These are phyloP conservation scores for Percina caprodes DNA, from an alignment of 2,113 vertebrate genomes.

Conservation along the genomic window DNA sequence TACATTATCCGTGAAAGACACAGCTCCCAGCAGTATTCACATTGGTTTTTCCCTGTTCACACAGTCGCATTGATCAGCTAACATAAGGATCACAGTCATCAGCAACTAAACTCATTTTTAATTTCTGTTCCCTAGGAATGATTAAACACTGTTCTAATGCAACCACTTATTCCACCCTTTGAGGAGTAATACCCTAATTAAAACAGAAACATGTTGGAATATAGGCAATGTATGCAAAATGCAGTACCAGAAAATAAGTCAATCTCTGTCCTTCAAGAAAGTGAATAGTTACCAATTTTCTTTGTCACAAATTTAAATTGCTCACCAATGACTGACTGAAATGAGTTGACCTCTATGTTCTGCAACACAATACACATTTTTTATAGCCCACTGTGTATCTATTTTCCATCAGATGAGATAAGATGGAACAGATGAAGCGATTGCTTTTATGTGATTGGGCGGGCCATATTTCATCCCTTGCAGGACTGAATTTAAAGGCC, in stretches of 20 bases:
- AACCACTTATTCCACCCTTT: no score
- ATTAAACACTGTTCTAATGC: background rate
- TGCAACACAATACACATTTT: slow-evolving; percentile 10
- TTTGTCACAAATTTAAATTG: slow-evolving; percentile 38
- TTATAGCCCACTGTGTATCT: slow-evolving; percentile 26
- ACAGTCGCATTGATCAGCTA: background rate
- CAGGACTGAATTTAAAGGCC: slow-evolving; percentile 37
- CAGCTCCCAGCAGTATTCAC: background rate
- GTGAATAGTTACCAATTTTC: slow-evolving; percentile 37
- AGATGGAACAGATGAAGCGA: slow-evolving; percentile 56
- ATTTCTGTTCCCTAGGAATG: background rate
- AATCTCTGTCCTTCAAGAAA: slow-evolving; percentile 7
- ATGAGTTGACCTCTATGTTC: slow-evolving; percentile 30
- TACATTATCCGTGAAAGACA: slow-evolving; percentile 14
- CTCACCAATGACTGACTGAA: slow-evolving; percentile 15
- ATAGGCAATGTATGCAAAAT: slow-evolving; percentile 10
- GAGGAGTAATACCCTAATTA: no score
- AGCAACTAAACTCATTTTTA: background rate
- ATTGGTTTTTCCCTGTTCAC: slow-evolving; percentile 7
- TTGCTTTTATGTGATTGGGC: slow-evolving; percentile 65
- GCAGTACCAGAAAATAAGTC: slow-evolving; percentile 24
- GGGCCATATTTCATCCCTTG: slow-evolving; percentile 49
- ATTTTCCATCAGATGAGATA: slow-evolving; percentile 51
- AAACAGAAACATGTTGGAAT: background rate
- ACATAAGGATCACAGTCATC: background rate